phyloP scores from a whole-genome alignment of 2,888 invertebrate genomes.

The Adineta ricciae region DNA sequence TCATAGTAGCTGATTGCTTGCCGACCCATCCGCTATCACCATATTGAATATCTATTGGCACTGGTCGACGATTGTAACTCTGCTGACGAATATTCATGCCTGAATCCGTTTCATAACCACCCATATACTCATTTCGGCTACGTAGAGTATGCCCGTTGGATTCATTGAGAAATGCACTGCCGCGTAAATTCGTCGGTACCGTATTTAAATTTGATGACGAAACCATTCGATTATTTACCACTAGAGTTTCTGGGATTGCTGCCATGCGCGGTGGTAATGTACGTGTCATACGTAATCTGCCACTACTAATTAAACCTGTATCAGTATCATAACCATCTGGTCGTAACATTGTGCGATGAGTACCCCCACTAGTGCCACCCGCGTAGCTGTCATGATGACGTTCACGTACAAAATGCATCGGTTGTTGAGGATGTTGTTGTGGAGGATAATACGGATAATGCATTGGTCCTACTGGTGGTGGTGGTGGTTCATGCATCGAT shows the following conservation, averaged over 20 bases:
- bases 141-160: not conserved
- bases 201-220: constrained; percentile 10
- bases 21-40: constrained; percentile 18
- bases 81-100: not conserved
- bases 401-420: not conserved
- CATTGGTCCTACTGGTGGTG: not conserved
- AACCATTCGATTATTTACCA: constrained; percentile 1
- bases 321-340: constrained; percentile 16
- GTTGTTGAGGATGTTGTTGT: not conserved
- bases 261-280: constrained; percentile 20
- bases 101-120: not conserved
- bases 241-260: not conserved
- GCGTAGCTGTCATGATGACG: not conserved
- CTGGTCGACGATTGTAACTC: not conserved
- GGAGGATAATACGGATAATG: not conserved
- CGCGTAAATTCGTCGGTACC: not conserved
- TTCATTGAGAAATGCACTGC: constrained; percentile 7
- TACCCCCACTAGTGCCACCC: not conserved
- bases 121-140: not conserved
- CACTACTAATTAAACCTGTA: constrained; percentile 21
- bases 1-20: not conserved
- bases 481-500: too few species aligned
- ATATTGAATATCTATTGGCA: not conserved
- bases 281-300: constrained; percentile 7
- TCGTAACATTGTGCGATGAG: not conserved